phyloP scores from a whole-genome alignment of 2,888 invertebrate species.

The Cancer borealis region DNA sequence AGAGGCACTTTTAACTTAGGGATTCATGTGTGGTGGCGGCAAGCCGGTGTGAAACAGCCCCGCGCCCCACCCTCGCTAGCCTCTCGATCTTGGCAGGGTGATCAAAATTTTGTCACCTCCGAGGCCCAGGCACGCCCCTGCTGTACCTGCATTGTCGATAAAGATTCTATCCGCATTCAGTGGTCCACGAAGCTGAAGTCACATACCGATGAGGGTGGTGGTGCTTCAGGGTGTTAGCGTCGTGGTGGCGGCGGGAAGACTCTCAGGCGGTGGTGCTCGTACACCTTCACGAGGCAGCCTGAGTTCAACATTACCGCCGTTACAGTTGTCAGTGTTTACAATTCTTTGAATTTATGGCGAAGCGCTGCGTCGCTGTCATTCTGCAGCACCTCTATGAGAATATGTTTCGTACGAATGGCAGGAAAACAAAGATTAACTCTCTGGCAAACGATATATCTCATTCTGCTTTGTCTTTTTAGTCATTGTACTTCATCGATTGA shows the following conservation, averaged over 20 bases:
- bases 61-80: neutral
- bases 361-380: neutral
- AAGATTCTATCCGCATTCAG: neutral
- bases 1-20: constrained; percentile 75
- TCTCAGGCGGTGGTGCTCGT: neutral
- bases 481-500: neutral
- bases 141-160: neutral
- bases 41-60: neutral
- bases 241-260: neutral
- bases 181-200: neutral
- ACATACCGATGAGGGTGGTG: neutral
- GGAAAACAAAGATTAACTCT: neutral
- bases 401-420: neutral
- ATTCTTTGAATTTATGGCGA: neutral
- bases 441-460: neutral
- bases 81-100: neutral
- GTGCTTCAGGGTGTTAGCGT: neutral
- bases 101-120: neutral
- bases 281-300: neutral
- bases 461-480: neutral
- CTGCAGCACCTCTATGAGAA: neutral
- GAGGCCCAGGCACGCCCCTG: neutral
- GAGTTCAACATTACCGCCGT: neutral
- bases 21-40: constrained; percentile 52
- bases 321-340: neutral